A percentile compares a stretch with the other conserved stretches of the same genome.
Evolutionary conservation across 1,140 invertebrate species (phyloP).

Genomic region (Pentalonia nigronervosa): DNA sequence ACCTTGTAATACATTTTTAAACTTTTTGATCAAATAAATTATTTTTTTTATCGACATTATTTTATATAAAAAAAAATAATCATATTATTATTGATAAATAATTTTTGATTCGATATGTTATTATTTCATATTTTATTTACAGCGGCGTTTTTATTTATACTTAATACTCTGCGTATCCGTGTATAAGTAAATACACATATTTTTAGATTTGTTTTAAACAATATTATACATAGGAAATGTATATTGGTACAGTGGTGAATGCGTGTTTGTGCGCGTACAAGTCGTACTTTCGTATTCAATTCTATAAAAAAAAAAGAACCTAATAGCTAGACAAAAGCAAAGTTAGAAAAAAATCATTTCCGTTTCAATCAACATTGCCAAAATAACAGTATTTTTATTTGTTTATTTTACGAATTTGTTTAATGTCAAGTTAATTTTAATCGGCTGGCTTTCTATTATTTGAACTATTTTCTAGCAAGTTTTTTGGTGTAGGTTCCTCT

Average conservation of each 20-base stretch:
- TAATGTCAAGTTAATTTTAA: neutral
- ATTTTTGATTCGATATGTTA: neutral
- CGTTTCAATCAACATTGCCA: slow-evolving; percentile 27
- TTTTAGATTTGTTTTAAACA: neutral
- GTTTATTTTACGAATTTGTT: slow-evolving; percentile 19
- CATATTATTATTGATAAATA: neutral
- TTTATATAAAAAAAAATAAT: neutral
- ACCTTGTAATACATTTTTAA: no score
- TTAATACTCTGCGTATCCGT: neutral
- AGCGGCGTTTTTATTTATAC: neutral
- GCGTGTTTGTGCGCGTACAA: neutral
- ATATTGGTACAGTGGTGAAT: neutral
- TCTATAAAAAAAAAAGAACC: neutral
- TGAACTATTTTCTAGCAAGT: neutral
- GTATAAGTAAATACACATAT: neutral
- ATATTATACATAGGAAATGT: neutral
- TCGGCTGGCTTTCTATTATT: neutral
- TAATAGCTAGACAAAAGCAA: neutral
- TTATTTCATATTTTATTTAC: neutral
- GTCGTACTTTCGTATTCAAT: neutral
- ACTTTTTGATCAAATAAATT: no score
- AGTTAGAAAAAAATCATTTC: neutral
- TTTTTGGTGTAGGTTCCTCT: neutral
- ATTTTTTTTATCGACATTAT: no score
- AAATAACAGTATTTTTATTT: slow-evolving; percentile 3